These are phyloP conservation scores for Ophion ellenae DNA, from an alignment of 2,888 invertebrate species.

Conservation along the genomic window DNA sequence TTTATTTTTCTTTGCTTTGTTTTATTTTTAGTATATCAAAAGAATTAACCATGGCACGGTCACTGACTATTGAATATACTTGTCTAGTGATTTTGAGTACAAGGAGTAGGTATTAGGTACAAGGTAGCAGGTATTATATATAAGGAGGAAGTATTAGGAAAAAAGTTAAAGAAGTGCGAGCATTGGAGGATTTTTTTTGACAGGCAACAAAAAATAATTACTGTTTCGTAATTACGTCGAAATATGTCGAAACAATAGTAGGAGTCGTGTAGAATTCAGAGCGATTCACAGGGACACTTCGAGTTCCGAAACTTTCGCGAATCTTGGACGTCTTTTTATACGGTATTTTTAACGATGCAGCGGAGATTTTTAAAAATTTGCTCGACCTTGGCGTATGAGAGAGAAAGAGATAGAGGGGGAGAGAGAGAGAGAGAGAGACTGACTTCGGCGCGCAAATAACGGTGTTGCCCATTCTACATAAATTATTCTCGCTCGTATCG, in stretches of 20 bases:
- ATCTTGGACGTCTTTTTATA: constrained; percentile 38
- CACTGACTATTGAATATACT: constrained; percentile 28
- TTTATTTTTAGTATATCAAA: not conserved
- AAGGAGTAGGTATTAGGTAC: not conserved
- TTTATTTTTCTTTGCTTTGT: not conserved
- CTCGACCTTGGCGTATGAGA: constrained; percentile 21
- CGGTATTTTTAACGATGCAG: constrained; percentile 6
- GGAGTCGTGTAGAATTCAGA: not conserved
- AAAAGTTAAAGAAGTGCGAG: constrained; percentile 14
- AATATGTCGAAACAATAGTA: constrained; percentile 11
- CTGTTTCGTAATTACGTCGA: not conserved
- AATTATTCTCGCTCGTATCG: not conserved
- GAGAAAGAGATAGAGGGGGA: constrained; percentile 1
- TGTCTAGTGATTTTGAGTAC: not conserved
- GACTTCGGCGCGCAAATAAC: not conserved
- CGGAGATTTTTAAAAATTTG: constrained; percentile 27
- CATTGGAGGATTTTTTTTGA: not conserved
- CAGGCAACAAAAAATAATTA: not conserved
- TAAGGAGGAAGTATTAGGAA: not conserved
- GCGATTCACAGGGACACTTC: not conserved
- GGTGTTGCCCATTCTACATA: not conserved
- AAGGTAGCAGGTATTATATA: no score
- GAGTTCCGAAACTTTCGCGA: constrained; percentile 20
- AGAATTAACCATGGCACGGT: constrained; percentile 40
- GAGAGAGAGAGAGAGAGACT: not conserved